Conservation (phyloP, 2,797 vertebrate genomes). For the Gila robusta region DNA sequence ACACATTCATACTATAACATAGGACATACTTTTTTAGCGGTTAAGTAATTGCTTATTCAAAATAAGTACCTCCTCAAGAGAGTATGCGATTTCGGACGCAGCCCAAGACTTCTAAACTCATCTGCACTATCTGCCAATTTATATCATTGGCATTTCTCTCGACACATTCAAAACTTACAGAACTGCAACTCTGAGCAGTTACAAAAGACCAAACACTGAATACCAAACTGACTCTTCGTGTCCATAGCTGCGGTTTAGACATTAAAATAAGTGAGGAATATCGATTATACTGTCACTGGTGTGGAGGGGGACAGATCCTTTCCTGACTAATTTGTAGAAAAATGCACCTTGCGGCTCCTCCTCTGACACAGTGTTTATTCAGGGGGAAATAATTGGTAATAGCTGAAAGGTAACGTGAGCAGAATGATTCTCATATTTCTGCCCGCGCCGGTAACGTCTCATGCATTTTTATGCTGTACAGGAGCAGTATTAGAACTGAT, state of each 20-base stretch:
- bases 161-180: constrained; percentile 4
- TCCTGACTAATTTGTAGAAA: constrained; percentile 52
- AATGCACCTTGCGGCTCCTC: constrained; percentile 57
- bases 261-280: constrained; percentile 54
- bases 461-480: constrained; percentile 48
- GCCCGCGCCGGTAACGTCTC: constrained; percentile 5
- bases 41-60: too few relatives aligned
- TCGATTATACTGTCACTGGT: constrained; percentile 48
- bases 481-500: constrained; percentile 34
- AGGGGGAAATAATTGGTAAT: constrained; percentile 62
- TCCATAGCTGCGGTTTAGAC: constrained; percentile 44
- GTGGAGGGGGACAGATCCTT: constrained; percentile 40
- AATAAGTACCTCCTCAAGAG: too few relatives aligned
- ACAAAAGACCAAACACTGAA: constrained; percentile 38
- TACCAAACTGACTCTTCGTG: constrained; percentile 36
- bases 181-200: constrained; percentile 26
- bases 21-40: too few relatives aligned
- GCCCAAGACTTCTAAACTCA: not conserved
- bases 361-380: constrained; percentile 61
- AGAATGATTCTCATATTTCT: constrained; percentile 53
- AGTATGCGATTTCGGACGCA: not conserved
- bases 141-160: constrained; percentile 9
- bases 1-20: too few relatives aligned
- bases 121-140: not conserved
- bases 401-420: constrained; percentile 51